Evolutionary conservation across 2,113 vertebrate genomes (phyloP).

Genomic region (Pluvianellus socialis): DNA sequence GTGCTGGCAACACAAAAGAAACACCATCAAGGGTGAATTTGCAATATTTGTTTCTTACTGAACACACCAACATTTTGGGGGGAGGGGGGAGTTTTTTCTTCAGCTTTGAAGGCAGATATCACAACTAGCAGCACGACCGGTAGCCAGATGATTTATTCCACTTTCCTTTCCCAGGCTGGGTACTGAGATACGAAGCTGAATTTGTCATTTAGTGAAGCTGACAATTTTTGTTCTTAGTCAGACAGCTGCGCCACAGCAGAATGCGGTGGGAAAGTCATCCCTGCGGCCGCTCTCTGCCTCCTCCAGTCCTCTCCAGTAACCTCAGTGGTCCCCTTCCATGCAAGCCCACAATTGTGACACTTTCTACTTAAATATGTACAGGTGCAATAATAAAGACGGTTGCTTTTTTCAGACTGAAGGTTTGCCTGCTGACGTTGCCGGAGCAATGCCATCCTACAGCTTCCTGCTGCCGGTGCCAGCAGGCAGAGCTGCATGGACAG

Average conservation of each 20-base stretch:
- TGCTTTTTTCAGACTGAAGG: background rate
- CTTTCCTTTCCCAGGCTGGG: background rate
- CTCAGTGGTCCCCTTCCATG: background rate
- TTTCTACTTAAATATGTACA: background rate
- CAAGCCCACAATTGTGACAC: accelerated
- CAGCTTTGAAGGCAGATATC: background rate
- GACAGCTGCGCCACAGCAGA: background rate
- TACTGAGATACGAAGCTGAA: background rate
- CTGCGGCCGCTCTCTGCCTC: background rate
- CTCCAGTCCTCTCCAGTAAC: background rate
- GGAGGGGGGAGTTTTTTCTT: background rate
- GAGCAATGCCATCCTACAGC: background rate
- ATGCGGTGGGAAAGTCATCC: background rate
- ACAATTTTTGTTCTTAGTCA: background rate
- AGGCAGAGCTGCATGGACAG: background rate
- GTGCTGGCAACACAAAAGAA: background rate
- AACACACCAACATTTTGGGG: background rate
- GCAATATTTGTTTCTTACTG: background rate
- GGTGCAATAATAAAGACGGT: background rate
- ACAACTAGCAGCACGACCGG: background rate
- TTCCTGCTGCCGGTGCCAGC: background rate
- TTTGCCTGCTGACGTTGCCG: background rate
- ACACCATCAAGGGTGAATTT: background rate
- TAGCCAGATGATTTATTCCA: background rate
- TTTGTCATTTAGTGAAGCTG: background rate